These are phyloP conservation scores for Bambusicola thoracicus DNA, from an alignment of 2,113 vertebrate species.

Conservation along the genomic window DNA sequence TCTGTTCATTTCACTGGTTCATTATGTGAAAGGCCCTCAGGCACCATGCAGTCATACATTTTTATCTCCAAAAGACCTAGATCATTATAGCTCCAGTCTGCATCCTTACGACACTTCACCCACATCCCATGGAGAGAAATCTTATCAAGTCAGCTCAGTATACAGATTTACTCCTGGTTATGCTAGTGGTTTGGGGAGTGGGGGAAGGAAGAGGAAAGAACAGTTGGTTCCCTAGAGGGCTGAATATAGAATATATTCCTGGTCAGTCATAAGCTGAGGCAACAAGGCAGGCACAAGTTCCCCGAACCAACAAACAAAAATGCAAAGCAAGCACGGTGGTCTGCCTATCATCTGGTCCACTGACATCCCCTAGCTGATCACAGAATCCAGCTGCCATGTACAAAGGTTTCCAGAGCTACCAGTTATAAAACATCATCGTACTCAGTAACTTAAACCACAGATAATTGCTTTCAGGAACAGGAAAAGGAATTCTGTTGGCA, in stretches of 20 bases:
- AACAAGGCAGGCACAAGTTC: not conserved
- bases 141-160: not conserved
- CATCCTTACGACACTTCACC: not conserved
- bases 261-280: not conserved
- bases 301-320: not conserved
- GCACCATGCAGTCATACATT: not conserved
- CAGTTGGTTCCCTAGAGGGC: not conserved
- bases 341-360: not conserved
- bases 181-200: not conserved
- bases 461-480: not conserved
- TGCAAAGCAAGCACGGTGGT: not conserved
- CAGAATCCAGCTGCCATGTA: not conserved
- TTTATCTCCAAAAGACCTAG: not conserved
- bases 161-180: not conserved
- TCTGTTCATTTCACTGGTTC: not conserved
- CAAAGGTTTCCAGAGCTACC: conserved; percentile 7
- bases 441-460: not conserved
- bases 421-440: not conserved
- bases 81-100: not conserved
- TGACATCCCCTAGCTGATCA: not conserved
- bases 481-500: conserved; percentile 7
- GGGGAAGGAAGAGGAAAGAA: not conserved
- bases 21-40: not conserved
- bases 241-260: not conserved
- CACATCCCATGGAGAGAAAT: not conserved